Evolutionary conservation across 1,140 invertebrate species (phyloP).

Genomic region (Octopus sinensis): DNA sequence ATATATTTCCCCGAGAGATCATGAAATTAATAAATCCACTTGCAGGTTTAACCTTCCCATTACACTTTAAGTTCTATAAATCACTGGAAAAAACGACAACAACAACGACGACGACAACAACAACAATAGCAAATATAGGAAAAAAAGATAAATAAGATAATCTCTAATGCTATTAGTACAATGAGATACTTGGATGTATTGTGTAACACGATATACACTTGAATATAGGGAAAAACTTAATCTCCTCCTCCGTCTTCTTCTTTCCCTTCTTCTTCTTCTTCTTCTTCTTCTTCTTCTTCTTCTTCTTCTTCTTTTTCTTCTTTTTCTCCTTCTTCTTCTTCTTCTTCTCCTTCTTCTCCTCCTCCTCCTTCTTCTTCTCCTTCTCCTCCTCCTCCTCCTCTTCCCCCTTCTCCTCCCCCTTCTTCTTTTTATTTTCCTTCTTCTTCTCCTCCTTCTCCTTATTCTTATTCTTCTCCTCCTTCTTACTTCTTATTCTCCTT

Average conservation of each 20-base stretch:
- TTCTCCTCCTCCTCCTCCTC: not conserved
- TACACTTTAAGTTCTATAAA: too few species aligned
- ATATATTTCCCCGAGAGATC: too few species aligned
- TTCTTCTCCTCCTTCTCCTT: not conserved
- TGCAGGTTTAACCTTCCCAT: too few species aligned
- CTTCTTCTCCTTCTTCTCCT: not conserved
- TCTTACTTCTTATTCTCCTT: not conserved
- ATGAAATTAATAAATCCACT: too few species aligned
- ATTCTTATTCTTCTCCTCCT: not conserved
- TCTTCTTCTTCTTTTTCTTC: not conserved
- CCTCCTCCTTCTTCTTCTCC: not conserved
- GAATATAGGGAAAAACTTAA: not conserved
- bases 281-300: not conserved
- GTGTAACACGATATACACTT: too few species aligned
- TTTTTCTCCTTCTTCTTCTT: not conserved
- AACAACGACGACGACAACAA: too few species aligned
- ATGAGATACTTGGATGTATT: too few species aligned
- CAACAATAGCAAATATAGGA: too few species aligned
- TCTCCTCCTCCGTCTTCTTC: not conserved
- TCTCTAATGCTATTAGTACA: too few species aligned
- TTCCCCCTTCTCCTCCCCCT: not conserved
- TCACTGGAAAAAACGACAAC: too few species aligned
- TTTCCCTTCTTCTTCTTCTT: not conserved
- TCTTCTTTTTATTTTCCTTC: not conserved
- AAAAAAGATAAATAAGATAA: too few species aligned